Evolutionary conservation across 2,797 vertebrate species (phyloP).

Genomic region (Molothrus ater): DNA sequence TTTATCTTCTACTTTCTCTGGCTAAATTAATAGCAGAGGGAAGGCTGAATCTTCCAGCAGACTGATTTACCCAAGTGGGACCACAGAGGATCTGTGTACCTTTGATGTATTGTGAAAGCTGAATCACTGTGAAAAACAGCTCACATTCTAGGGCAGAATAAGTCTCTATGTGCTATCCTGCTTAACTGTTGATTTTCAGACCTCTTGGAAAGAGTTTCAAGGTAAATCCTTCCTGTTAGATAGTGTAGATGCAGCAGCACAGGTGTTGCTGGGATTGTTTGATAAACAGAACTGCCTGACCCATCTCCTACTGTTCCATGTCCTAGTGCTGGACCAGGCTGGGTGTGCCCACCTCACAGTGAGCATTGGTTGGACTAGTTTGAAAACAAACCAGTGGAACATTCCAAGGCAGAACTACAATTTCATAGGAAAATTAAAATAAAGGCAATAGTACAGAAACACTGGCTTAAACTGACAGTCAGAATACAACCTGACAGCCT

Average conservation of each 20-base stretch:
- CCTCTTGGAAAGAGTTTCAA: background rate
- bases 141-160: background rate
- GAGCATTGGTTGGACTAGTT: background rate
- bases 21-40: background rate
- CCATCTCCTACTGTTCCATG: accelerated
- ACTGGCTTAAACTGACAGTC: background rate
- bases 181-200: background rate
- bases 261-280: background rate
- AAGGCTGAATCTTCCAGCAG: background rate
- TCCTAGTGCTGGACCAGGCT: background rate
- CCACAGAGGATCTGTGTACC: background rate
- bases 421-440: background rate
- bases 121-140: background rate
- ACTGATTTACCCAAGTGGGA: background rate
- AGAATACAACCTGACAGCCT: background rate
- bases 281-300: background rate
- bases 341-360: background rate
- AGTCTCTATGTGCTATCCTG: background rate
- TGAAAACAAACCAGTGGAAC: background rate
- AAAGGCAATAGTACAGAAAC: background rate
- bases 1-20: background rate
- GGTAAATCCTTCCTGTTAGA: background rate
- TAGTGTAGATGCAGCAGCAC: background rate
- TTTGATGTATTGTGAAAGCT: background rate
- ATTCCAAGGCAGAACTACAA: background rate